These are phyloP conservation scores for Cyphomyrmex costatus DNA, from an alignment of 1,140 invertebrate genomes.

Conservation along the genomic window DNA sequence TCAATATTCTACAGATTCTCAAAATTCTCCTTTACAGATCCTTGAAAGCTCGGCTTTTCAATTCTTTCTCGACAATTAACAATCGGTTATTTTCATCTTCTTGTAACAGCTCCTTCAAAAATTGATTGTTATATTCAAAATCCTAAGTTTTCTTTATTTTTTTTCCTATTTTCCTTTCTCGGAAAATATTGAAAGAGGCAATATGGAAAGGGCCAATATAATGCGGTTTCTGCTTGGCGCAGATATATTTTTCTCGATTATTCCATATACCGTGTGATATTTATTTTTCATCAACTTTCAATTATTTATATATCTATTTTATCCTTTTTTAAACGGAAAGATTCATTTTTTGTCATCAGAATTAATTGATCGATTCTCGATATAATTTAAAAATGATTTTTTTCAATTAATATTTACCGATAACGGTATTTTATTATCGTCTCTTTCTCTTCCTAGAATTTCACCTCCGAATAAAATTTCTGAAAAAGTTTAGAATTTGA, in stretches of 20 bases:
- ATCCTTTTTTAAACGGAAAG: neutral
- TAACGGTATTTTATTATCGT: neutral
- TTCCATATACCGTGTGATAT: neutral
- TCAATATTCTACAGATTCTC: neutral
- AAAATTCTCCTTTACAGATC: neutral
- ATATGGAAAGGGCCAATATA: neutral
- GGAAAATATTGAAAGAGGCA: neutral
- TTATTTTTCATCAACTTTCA: constrained; percentile 37
- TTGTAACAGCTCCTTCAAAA: neutral
- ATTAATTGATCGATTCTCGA: neutral
- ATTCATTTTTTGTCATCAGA: neutral
- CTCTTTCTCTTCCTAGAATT: neutral
- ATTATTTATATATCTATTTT: constrained; percentile 31
- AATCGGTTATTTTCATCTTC: neutral
- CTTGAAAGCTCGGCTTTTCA: neutral
- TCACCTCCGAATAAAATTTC: neutral
- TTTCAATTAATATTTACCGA: neutral
- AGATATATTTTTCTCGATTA: neutral
- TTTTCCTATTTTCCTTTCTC: neutral
- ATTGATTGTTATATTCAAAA: neutral
- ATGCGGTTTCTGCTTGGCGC: neutral
- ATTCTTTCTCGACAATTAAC: neutral
- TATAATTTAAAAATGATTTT: neutral
- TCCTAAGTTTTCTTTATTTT: neutral
- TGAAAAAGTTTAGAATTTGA: neutral